phyloP scores from a whole-genome alignment of 2,797 vertebrate species.

The Cryptoprocta ferox region DNA sequence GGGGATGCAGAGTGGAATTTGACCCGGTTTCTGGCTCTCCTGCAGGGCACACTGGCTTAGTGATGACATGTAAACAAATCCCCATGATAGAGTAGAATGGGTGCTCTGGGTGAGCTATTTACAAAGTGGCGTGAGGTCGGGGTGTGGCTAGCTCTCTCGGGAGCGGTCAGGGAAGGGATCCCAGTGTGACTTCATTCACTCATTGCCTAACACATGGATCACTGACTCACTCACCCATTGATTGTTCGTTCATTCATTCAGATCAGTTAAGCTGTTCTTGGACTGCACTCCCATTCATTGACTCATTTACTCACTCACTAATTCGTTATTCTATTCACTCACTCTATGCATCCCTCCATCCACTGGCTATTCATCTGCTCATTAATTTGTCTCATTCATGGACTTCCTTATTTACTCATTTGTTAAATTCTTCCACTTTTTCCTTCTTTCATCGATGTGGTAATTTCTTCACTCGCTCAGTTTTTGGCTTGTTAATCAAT shows the following conservation, averaged over 20 bases:
- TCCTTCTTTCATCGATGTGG: not conserved
- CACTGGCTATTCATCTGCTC: not conserved
- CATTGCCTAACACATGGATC: not conserved
- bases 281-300: not conserved
- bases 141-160: not conserved
- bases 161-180: not conserved
- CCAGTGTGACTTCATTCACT: not conserved
- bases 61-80: not conserved
- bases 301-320: not conserved
- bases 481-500: not conserved
- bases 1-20: not conserved
- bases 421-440: not conserved
- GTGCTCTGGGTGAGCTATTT: not conserved
- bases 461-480: not conserved
- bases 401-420: not conserved
- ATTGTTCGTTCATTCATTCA: not conserved
- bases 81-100: not conserved
- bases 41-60: not conserved
- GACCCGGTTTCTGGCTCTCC: slow-evolving; percentile 3
- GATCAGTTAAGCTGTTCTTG: not conserved
- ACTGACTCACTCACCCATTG: not conserved
- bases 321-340: not conserved
- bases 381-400: not conserved
- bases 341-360: not conserved
- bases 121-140: not conserved